phyloP scores from a whole-genome alignment of 1,140 invertebrate genomes.

The Notospermus geniculatus region DNA sequence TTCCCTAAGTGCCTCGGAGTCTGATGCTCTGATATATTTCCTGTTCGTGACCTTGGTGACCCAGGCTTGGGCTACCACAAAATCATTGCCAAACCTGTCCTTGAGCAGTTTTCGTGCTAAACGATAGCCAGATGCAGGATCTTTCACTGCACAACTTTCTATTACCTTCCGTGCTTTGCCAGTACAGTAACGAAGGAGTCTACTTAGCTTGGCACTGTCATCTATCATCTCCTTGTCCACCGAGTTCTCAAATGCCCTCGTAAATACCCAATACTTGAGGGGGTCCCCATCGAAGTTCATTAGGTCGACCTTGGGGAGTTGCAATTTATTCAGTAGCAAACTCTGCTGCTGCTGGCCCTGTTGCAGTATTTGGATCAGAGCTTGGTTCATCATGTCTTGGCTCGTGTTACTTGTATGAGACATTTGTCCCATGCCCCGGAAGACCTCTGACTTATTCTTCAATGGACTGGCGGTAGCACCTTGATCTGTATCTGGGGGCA shows the following conservation, averaged over 20 bases:
- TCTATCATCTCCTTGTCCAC: neutral
- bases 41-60: neutral
- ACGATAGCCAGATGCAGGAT: neutral
- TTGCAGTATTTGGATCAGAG: too few relatives aligned
- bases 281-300: slow-evolving; percentile 5
- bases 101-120: slow-evolving; percentile 1
- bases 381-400: too few relatives aligned
- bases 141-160: slow-evolving; percentile 3
- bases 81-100: slow-evolving; percentile 7
- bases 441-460: too few relatives aligned
- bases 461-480: too few relatives aligned
- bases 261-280: neutral
- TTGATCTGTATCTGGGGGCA: too few relatives aligned
- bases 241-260: slow-evolving; percentile 3
- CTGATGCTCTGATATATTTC: neutral
- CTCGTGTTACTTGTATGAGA: too few relatives aligned
- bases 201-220: neutral
- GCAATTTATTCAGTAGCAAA: neutral
- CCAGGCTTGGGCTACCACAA: slow-evolving; percentile 1
- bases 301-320: neutral
- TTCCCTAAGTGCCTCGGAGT: neutral
- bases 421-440: too few relatives aligned
- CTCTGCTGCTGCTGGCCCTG: neutral
- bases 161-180: neutral
- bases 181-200: neutral